phyloP scores from a whole-genome alignment of 2,888 invertebrate species.

The Elysia crispata region DNA sequence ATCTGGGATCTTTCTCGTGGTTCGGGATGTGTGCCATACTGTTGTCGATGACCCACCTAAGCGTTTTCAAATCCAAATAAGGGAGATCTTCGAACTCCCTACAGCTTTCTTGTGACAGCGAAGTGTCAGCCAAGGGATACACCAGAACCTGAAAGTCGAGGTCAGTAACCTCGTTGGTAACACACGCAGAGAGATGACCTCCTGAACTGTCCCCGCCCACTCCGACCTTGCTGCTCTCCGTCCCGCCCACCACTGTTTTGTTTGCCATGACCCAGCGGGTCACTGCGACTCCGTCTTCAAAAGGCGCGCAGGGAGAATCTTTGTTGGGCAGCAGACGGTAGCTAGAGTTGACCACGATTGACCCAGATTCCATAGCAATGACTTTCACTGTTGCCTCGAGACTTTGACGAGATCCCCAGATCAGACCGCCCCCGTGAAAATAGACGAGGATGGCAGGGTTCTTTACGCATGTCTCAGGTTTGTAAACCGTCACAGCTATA shows the following conservation, averaged over 20 bases:
- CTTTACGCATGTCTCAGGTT: constrained; percentile 11
- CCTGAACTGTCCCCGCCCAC: constrained; percentile 47
- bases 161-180: constrained; percentile 32
- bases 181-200: constrained; percentile 33
- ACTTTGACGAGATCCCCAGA: not conserved
- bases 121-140: constrained; percentile 35
- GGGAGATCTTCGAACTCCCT: constrained; percentile 23
- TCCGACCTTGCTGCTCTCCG: constrained; percentile 35
- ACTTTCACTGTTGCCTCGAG: not conserved
- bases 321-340: constrained; percentile 50
- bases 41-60: constrained; percentile 24
- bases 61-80: not conserved
- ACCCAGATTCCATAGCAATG: constrained; percentile 36
- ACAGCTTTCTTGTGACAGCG: not conserved
- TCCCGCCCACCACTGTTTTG: constrained; percentile 39
- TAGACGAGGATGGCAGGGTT: constrained; percentile 33
- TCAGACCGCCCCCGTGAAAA: constrained; percentile 41
- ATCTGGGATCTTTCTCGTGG: constrained; percentile 22
- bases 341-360: constrained; percentile 48
- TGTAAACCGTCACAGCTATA: constrained; percentile 41
- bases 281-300: constrained; percentile 46
- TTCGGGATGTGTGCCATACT: constrained; percentile 10
- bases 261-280: constrained; percentile 49
- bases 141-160: constrained; percentile 42
- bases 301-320: constrained; percentile 44